Evolutionary conservation across 2,888 invertebrate species (phyloP).

Genomic region (Drosophila ustulata): DNA sequence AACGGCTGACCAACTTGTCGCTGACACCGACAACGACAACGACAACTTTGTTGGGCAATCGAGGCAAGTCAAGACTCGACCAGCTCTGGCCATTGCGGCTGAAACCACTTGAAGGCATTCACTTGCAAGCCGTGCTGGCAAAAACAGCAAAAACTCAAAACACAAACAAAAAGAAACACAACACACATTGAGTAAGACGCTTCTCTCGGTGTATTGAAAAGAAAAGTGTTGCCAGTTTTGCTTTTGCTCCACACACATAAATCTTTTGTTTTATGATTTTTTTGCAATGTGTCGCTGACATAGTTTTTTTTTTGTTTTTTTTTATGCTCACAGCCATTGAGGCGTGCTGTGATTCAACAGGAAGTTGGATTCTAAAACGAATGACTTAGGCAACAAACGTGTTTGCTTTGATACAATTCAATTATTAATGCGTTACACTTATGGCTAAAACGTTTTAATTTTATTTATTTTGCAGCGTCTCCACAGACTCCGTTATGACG

Average conservation of each 20-base stretch:
- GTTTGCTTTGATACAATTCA: constrained; percentile 5
- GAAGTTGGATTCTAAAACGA: constrained; percentile 49
- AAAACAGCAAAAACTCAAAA: constrained; percentile 19
- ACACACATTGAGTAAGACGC: constrained; percentile 54
- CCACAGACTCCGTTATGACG: constrained; percentile 83
- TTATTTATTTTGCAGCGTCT: constrained; percentile 76
- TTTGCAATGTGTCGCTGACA: constrained; percentile 67
- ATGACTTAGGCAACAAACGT: constrained; percentile 66
- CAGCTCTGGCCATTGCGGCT: constrained; percentile 26
- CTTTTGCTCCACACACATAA: constrained; percentile 37
- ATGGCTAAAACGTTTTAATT: neutral
- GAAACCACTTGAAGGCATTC: constrained; percentile 50
- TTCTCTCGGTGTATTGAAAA: constrained; percentile 54
- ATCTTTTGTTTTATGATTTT: constrained; percentile 41
- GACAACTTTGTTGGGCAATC: constrained; percentile 58
- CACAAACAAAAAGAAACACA: constrained; percentile 12
- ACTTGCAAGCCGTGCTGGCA: constrained; percentile 54
- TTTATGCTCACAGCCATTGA: constrained; percentile 34
- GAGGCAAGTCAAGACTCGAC: constrained; percentile 21
- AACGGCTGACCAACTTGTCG: constrained; percentile 60
- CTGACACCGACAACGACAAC: constrained; percentile 4
- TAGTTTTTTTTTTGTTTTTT: constrained; percentile 43
- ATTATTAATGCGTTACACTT: neutral
- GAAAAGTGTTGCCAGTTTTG: constrained; percentile 57
- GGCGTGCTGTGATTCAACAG: constrained; percentile 41